phyloP scores from a whole-genome alignment of 2,888 invertebrate genomes.

The Rhynchonema sp. region DNA sequence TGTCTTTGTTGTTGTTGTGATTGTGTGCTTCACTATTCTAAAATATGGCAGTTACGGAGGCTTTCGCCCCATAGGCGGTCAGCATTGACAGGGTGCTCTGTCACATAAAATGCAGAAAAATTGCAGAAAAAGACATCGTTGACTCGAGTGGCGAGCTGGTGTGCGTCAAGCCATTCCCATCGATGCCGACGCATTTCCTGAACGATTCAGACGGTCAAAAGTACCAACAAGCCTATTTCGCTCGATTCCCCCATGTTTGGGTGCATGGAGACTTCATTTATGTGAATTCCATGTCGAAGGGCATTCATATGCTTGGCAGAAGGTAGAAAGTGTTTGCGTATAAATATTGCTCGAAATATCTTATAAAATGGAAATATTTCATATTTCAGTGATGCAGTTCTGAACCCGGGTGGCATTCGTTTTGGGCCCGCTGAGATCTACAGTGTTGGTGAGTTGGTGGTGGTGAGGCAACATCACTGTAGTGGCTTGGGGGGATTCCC shows the following conservation, averaged over 20 bases:
- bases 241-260: constrained; percentile 33
- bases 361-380: too few relatives aligned
- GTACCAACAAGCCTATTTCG: constrained; percentile 37
- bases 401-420: constrained; percentile 41
- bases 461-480: too few relatives aligned
- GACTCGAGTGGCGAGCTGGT: constrained; percentile 39
- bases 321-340: constrained; percentile 17
- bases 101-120: too few relatives aligned
- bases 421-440: constrained; percentile 44
- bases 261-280: constrained; percentile 40
- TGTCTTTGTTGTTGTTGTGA: not conserved
- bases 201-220: constrained; percentile 32
- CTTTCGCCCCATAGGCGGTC: too few relatives aligned
- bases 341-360: too few relatives aligned
- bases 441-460: constrained; percentile 34
- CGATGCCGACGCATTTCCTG: constrained; percentile 40
- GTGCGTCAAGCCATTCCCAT: constrained; percentile 39
- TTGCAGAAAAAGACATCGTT: constrained; percentile 31
- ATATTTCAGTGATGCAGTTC: constrained; percentile 35
- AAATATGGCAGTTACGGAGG: too few relatives aligned
- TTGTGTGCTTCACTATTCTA: too few relatives aligned
- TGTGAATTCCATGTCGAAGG: constrained; percentile 35
- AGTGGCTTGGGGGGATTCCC: too few relatives aligned
- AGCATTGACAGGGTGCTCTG: too few relatives aligned
- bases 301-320: constrained; percentile 40